Percentiles rank a stretch among this genome's conserved stretches.
These are phyloP conservation scores for Propithecus coquereli DNA, from an alignment of 2,113 vertebrate genomes.

Conservation along the genomic window DNA sequence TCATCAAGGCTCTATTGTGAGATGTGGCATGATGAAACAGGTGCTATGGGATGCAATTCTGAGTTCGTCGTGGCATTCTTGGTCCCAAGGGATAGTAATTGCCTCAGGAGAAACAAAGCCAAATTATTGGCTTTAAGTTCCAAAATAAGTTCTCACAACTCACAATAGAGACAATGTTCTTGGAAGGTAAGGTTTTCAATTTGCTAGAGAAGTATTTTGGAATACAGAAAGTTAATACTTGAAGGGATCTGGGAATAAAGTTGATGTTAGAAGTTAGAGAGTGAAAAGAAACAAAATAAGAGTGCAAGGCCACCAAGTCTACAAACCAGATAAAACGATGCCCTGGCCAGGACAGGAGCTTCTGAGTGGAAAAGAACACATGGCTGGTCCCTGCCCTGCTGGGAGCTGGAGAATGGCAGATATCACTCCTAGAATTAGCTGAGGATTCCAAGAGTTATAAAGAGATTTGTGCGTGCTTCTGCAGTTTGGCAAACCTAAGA, in stretches of 20 bases:
- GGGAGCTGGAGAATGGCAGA: not conserved
- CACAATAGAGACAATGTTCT: not conserved
- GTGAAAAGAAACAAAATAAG: not conserved
- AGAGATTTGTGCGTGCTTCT: not conserved
- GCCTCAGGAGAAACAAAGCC: not conserved
- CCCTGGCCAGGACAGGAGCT: not conserved
- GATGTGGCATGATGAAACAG: not conserved
- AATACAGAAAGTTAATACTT: not conserved
- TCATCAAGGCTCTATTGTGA: not conserved
- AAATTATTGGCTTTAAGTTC: not conserved
- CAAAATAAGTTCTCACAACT: not conserved
- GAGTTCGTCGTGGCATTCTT: not conserved
- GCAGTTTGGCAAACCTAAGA: not conserved
- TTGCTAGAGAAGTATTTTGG: not conserved
- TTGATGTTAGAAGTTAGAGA: not conserved
- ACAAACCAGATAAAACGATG: not conserved
- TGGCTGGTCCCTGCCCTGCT: not conserved
- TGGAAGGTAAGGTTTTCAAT: not conserved
- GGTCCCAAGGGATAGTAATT: not conserved
- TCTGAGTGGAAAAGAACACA: not conserved
- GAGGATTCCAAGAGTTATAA: not conserved
- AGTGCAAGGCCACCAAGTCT: not conserved
- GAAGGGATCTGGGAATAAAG: not conserved
- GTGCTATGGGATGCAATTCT: not conserved
- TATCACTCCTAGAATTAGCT: not conserved